Conservation (phyloP, 2,113 vertebrate species). For the Lampris incognitus region DNA sequence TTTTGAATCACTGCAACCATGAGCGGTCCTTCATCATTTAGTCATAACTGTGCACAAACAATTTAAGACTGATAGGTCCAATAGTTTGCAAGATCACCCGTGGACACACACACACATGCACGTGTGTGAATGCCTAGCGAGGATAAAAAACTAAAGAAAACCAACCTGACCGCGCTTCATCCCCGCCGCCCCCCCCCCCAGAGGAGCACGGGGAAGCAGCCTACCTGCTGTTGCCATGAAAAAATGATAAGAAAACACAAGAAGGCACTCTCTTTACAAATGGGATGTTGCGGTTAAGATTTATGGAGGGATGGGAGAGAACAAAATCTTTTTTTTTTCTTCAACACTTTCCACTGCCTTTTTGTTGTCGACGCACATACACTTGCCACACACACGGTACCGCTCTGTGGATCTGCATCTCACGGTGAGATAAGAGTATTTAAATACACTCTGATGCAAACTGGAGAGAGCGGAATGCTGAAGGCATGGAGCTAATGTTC, state of each 20-base stretch:
- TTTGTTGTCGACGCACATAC: slow-evolving; percentile 14
- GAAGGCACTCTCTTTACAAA: slow-evolving; percentile 62
- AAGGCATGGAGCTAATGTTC: slow-evolving; percentile 31
- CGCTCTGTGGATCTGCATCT: neutral
- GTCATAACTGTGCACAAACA: too few species aligned
- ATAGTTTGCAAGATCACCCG: too few species aligned
- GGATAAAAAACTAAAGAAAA: slow-evolving; percentile 53
- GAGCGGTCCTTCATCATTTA: too few species aligned
- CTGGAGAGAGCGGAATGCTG: slow-evolving; percentile 26
- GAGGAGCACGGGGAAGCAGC: slow-evolving; percentile 33
- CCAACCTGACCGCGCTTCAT: slow-evolving; percentile 49
- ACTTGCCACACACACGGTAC: neutral
- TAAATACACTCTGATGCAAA: slow-evolving; percentile 28
- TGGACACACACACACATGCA: too few species aligned
- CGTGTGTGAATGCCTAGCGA: neutral
- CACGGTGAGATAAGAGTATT: slow-evolving; percentile 40
- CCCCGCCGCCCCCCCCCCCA: slow-evolving; percentile 41
- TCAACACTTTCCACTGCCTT: slow-evolving; percentile 31
- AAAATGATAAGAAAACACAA: slow-evolving; percentile 67
- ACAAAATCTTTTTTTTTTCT: slow-evolving; percentile 51
- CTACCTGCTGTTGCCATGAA: slow-evolving; percentile 57
- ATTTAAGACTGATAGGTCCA: too few species aligned
- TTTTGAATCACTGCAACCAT: too few species aligned
- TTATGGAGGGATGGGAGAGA: slow-evolving; percentile 33
- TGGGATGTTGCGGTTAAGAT: slow-evolving; percentile 51